These are phyloP conservation scores for Recurvirostra avosetta DNA, from an alignment of 2,113 vertebrate genomes.

Conservation along the genomic window DNA sequence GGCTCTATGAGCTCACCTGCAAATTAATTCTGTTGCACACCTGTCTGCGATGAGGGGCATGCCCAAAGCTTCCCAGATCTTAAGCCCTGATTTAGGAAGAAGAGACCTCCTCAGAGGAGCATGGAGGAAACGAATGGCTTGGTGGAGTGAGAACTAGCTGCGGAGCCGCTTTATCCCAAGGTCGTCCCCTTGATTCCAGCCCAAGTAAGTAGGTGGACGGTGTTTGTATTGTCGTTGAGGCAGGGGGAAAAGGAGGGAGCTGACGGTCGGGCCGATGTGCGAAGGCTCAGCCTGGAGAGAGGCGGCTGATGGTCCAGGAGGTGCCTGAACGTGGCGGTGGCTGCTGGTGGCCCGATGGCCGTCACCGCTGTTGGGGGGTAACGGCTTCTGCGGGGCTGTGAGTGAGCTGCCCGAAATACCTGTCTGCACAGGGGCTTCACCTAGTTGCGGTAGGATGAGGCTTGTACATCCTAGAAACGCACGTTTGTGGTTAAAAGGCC, in stretches of 20 bases:
- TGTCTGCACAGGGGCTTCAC: rapidly evolving
- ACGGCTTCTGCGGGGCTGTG: rapidly evolving
- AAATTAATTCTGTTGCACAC: not conserved
- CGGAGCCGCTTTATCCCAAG: not conserved
- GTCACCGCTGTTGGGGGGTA: not conserved
- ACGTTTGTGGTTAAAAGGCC: not conserved
- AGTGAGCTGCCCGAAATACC: not conserved
- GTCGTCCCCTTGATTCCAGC: not conserved
- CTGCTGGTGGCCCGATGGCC: not conserved
- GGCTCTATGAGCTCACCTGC: not conserved
- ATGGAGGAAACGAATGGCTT: not conserved
- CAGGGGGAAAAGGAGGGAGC: not conserved
- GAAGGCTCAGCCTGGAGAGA: not conserved
- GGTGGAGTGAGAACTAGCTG: not conserved
- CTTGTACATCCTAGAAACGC: not conserved
- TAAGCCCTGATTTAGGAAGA: not conserved
- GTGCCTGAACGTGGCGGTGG: not conserved
- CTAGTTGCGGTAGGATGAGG: not conserved
- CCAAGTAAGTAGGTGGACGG: not conserved
- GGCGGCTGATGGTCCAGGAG: rapidly evolving
- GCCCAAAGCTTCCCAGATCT: not conserved
- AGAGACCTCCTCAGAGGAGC: not conserved
- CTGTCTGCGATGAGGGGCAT: not conserved
- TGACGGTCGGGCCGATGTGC: rapidly evolving
- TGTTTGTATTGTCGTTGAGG: rapidly evolving